Evolutionary conservation across 2,797 vertebrate genomes (phyloP), one percentile per base, ranked within the genome.

Genomic region (Zenarchopterus dispar): DNA sequence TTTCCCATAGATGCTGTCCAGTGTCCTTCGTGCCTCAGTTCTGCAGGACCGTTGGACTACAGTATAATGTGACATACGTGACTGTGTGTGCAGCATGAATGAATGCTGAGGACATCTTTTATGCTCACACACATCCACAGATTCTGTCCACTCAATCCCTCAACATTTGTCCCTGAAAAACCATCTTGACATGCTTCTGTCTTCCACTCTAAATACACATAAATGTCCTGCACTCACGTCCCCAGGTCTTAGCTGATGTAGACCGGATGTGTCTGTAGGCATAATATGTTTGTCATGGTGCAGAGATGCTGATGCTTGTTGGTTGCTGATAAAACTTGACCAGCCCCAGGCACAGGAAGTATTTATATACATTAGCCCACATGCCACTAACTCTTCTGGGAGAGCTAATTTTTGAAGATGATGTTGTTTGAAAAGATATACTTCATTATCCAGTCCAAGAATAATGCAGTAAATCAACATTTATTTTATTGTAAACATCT

Each of bases 291-390:
- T 66, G 59, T 70, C 28, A 28, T 28, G 28, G 69, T 74, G 33
- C 47, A 55, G 64, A 63, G 23, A 0, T 60, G 60, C 54, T 71
- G 63, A 51, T 65, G 56, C 31, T 62, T 56, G 43, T 45, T 65
- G 55, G 45, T 66, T 65, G 58, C 75, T 73, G 59, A 36, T 39
- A 15, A 39, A 39, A 39, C 13, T 15, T 39, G 13, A 13, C 8
- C 5, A 13, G 13, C 36, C 11, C 5, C 13, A 16, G 11, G 36
- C 13, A 15, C 36, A 39, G 13, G 36, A 39, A 62, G 42, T 65
- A 75, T 70, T 84, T 73, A 78, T 81, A 80, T 85, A 80, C 80
- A 72, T 71, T 73, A 72, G 56, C 82, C 80, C 73, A 72, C 80
- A 86, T 84, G 82, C 67, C 55, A 59, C 47, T 50, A 51, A 26